Base-by-base conservation (phyloP, 2,113 vertebrate genomes). In the Cebidichthys violaceus region DNA sequence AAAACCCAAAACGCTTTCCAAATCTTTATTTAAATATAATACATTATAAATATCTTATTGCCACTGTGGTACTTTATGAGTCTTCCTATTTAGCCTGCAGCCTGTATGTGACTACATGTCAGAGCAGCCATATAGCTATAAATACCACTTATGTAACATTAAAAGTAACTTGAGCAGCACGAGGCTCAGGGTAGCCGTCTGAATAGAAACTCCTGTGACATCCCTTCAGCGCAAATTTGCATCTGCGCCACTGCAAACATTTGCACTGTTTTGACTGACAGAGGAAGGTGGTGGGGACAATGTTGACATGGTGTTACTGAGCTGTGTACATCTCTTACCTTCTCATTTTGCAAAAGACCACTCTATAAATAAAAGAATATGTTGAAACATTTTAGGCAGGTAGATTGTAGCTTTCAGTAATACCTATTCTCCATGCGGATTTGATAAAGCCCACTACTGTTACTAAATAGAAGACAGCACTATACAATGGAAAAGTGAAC, bases 331-430 rank as follows among this genome's bases (percentile, higher is more conserved):
- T 97, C 94, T 98, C 98, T 99, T 99, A 99, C 98, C 98, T 99
- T 99, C 95, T 97, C 97, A 99, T 99, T 99, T 99, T 99, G 98
- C 98, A 99, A 97, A 97, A 99, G 98, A 99, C 97, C 98, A 98
- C 97, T 99, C 98, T 99, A 99, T 97, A 99, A 99, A 99, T 98
- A 99, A 99, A 98, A 99, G 96, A 99, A 99, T 99, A 99, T 96
- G 97, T 99, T 98, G 97, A 99, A 97, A 97, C n/a, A 96, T 97
- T 99, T 99, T 99, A 99, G 98, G 97, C 97, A 99, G 96, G 97
- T 97, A 97, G 97, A 99, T 96, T 96, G 97, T 96, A 97, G 96
- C 95, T 96, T 96, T 97, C 95, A 98, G 95, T 96, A 96, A 97
- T 96, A 95, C 97, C 98, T 98, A 97, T 95, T 96, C 98, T 97